These are phyloP conservation scores for Amphibalanus amphitrite DNA, from an alignment of 1,140 invertebrate genomes.

Conservation along the genomic window DNA sequence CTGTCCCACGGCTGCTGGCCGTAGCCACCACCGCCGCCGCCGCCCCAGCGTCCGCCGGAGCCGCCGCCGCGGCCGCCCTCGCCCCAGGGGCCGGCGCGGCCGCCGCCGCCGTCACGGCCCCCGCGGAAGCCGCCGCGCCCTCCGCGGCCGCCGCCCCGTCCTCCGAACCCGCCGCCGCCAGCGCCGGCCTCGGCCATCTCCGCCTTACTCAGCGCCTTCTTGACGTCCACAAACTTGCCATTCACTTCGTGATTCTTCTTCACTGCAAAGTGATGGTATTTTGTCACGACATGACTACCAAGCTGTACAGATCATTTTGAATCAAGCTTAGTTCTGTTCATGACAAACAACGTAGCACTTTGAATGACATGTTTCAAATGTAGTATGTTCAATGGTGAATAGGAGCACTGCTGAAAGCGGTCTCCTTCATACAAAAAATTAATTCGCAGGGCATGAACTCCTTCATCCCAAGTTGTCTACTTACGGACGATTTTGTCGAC, in stretches of 20 bases:
- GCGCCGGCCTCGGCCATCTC: constrained; percentile 29
- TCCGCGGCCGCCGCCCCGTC: too few species aligned
- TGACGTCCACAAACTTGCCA: constrained; percentile 57
- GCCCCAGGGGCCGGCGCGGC: background rate
- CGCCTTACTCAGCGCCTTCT: constrained; percentile 52
- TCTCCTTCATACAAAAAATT: too few species aligned
- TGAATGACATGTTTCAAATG: too few species aligned
- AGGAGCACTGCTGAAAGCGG: too few species aligned
- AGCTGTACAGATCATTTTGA: too few species aligned
- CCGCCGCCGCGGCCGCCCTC: background rate
- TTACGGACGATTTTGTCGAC: constrained; percentile 74
- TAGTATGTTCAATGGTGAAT: too few species aligned
- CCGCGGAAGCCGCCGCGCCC: background rate
- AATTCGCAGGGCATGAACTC: too few species aligned
- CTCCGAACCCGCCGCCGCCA: background rate
- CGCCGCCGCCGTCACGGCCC: background rate
- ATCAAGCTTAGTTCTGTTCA: too few species aligned
- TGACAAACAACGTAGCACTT: too few species aligned
- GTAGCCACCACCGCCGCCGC: constrained; percentile 22
- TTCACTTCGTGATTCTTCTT: constrained; percentile 36
- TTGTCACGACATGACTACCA: too few species aligned
- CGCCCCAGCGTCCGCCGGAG: too few species aligned
- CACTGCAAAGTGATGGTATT: constrained; percentile 21
- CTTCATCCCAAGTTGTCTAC: too few species aligned
- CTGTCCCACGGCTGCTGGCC: background rate